A percentile compares a stretch with the other conserved stretches of the same genome.
These are phyloP conservation scores for Nomada fucata DNA, from an alignment of 2,888 invertebrate genomes.

Conservation along the genomic window DNA sequence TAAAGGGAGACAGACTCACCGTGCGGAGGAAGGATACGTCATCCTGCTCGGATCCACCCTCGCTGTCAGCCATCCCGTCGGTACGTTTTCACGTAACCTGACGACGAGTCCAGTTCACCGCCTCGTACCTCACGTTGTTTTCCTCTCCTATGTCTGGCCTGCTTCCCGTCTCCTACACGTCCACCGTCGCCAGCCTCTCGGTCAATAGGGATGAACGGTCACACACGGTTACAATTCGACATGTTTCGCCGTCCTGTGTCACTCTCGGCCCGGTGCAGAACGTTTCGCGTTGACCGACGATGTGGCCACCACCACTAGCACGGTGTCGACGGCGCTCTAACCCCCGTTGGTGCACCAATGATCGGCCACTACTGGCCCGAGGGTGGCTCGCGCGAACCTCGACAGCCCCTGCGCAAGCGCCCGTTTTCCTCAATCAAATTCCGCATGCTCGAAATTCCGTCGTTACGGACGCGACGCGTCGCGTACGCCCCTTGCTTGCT, in stretches of 20 bases:
- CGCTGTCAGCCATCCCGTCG: slow-evolving; percentile 93
- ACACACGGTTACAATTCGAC: slow-evolving; percentile 53
- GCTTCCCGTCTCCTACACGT: background rate
- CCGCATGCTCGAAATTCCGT: slow-evolving; percentile 70
- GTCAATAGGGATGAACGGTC: slow-evolving; percentile 46
- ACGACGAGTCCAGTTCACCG: slow-evolving; percentile 34
- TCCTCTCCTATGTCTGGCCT: slow-evolving; percentile 21
- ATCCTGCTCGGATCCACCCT: slow-evolving; percentile 99
- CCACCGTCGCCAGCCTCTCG: slow-evolving; percentile 33
- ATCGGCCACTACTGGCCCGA: slow-evolving; percentile 66
- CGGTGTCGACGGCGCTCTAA: slow-evolving; percentile 49
- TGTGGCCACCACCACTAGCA: slow-evolving; percentile 29
- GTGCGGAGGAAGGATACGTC: slow-evolving; percentile 99
- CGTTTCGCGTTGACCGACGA: slow-evolving; percentile 21
- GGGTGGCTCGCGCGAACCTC: slow-evolving; percentile 53
- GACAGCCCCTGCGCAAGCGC: slow-evolving; percentile 68
- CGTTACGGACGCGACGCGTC: slow-evolving; percentile 25
- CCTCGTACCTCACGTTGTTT: slow-evolving; percentile 9
- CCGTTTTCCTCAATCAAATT: slow-evolving; percentile 71
- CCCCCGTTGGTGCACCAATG: slow-evolving; percentile 62
- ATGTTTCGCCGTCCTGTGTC: slow-evolving; percentile 44
- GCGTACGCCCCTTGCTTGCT: background rate
- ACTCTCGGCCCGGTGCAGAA: slow-evolving; percentile 31
- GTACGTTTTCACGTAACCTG: slow-evolving; percentile 61
- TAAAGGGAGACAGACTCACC: slow-evolving; percentile 88